Evolutionary conservation across 1,140 invertebrate genomes (phyloP).

Genomic region (Onthophagus taurus): DNA sequence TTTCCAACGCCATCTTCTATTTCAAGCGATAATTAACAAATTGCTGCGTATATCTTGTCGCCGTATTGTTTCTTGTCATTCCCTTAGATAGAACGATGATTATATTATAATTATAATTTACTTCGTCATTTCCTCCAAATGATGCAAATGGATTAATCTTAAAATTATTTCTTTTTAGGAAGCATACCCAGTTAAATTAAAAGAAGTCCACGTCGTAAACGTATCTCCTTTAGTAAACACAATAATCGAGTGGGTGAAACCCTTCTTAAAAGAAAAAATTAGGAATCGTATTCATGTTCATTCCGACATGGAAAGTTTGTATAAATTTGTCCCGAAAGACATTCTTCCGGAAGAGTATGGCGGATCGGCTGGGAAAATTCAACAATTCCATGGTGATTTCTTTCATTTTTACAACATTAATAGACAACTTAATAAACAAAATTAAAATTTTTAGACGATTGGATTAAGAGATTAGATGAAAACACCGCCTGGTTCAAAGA

Average conservation of each 20-base stretch:
- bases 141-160: too few species aligned
- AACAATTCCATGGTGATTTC: conserved; percentile 53
- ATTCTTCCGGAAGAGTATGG: conserved; percentile 73
- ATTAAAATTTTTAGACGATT: conserved; percentile 46
- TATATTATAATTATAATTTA: too few species aligned
- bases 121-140: too few species aligned
- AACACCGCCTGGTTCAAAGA: conserved; percentile 66
- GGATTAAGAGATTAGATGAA: conserved; percentile 61
- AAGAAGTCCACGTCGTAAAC: conserved; percentile 78
- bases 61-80: too few species aligned
- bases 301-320: conserved; percentile 55
- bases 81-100: too few species aligned
- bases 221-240: conserved; percentile 70
- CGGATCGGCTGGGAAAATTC: conserved; percentile 58
- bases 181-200: conserved; percentile 76
- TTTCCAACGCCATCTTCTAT: too few species aligned
- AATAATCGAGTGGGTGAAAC: conserved; percentile 73
- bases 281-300: conserved; percentile 71
- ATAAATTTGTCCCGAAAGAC: conserved; percentile 65
- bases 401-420: not conserved
- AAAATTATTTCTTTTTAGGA: too few species aligned
- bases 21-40: too few species aligned
- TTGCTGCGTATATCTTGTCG: too few species aligned
- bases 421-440: not conserved
- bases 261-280: conserved; percentile 79